Base-by-base conservation (phyloP, 2,113 vertebrate species). In the Prunella himalayana region DNA sequence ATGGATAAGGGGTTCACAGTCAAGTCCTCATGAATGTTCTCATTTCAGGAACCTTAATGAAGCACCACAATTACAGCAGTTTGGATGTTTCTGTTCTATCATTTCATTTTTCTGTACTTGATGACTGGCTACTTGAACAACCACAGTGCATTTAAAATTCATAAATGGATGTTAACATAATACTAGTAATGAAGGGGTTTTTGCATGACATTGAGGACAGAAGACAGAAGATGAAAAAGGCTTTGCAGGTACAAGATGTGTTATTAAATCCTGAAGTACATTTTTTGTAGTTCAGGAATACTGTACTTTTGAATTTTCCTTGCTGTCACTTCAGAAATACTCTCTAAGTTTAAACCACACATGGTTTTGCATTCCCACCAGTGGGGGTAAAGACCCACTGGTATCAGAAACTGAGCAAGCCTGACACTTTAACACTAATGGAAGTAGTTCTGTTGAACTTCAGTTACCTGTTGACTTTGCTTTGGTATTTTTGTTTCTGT, bases 21-120 rank as follows among this genome's bases (percentile, higher is more conserved):
- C 68, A 82, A 75, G 37, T 92, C 92, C 56, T 92, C 8, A 2
- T 24, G 53, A 84, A 86, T 0, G 0, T 80, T 86, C 63, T 84
- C 56, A 66, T 86, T 97, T 91, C 69, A 84, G 54, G 53, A 92
- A 56, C 42, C 50, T 82, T 86, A 92, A 93, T 50, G 75, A 88
- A 90, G 77, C 56, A 84, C 49, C 85, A 70, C 68, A 90, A 56
- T 66, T 88, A 53, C 14, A 8, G 73, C 64, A 70, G 56, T 69
- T 94, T 47, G 30, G 16, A 54, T 47, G 35, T 64, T 90, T 94
- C 76, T 85, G 54, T 90, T 76, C 80, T 24, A 25, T 59, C 35
- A 49, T 57, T 94, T 76, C 20, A 56, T 82, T 86, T 82, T 73
- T 56, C 51, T 1, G 0, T 20, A 54, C 57, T 56, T 72, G 14